Base-by-base conservation (phyloP, 1,140 invertebrate genomes). In the Idris sp. region DNA sequence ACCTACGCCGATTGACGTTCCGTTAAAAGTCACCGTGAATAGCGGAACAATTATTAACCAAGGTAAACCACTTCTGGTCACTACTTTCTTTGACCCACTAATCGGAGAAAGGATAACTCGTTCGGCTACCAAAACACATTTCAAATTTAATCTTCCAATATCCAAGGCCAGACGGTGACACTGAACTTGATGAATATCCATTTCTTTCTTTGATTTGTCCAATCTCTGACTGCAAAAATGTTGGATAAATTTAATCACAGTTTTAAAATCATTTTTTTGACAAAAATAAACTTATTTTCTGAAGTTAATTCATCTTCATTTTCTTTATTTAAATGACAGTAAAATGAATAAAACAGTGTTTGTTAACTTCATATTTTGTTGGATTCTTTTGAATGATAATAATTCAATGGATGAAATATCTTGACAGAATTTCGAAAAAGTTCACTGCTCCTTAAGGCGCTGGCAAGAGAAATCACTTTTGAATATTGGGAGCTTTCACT, bases 31-130 rank as follows among this genome's bases (percentile, higher is more conserved):
- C 49, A 33, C 40, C 31, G 44, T 54, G 54, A 68, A 59, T 74
- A 74, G 71, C 71, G 71, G 72, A 71, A 77, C 81, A 81, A 83
- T 79, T 83, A 82, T 82, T 83, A 83, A 76, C 82, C 84, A 86
- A 86, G 84, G 84, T 71, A 76, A 86, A 85, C 84, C 79, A 84
- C 83, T 85, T 76, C 73, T 77, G 78, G 61, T 56, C 62, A 79
- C 83, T 81, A 86, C 84, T 86, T 86, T 86, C 84, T 85, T 84
- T 78, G 84, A 84, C 84, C 84, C 64, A 86, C 83, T 85, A 83
- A 84, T 80, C 80, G 76, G 83, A 84, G 83, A 86, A 86, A 86
- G 83, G 82, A 72, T 51, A 44, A 51, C 62, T 74, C 51, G 62
- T 33, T 62, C 65, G 62, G 76, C 68, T 53, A 64, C 78, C 79